Evolutionary conservation across 2,888 invertebrate genomes (phyloP), one percentile per base, ranked within the genome.

Genomic region (Brachylomia viminalis): DNA sequence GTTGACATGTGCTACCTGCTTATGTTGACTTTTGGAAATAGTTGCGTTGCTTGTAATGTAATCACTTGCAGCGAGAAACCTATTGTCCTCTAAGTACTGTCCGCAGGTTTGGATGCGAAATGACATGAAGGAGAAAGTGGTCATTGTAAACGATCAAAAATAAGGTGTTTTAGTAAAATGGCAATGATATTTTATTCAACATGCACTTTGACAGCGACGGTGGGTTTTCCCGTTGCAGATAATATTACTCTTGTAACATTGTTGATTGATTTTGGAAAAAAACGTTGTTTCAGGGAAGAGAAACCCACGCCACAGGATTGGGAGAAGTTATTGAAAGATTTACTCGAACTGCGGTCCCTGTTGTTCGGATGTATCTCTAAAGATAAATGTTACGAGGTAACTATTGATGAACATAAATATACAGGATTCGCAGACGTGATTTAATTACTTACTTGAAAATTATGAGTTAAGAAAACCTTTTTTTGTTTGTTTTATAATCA

Each of bases 281-380:
- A 47, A 62, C 56, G 13, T 75, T 87, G 42, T 88, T 90, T 10
- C 81, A 95, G 95, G 1, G 92, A 92, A 20, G 92, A 93, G 33
- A 95, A 94, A 76, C 94, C 95, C 1, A 92, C 93, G 0, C 94
- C 91, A 42, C 92, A 92, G 27, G 97, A 97, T 76, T 98, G 98
- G 98, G 97, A 97, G 74, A 95, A 97, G 79, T 93, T 98, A n/a
- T 94, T 98, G 47, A 97, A 97, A 82, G 98, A 98, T 86, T 96
- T 98, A 86, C 93, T 98, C 68, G 97, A 97, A 71, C 93, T 98
- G 72, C 98, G 97, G 84, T 94, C 97, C 49, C 96, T 97, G 45
- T 95, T 97, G 27, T 98, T 98, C 87, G 91, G 91, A 0, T 97
- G 97, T 84, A 91, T 98, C 33, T 93, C 96, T 17, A 93, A 96